Evolutionary conservation across 2,113 vertebrate species (phyloP).

Genomic region (Zingel zingel): DNA sequence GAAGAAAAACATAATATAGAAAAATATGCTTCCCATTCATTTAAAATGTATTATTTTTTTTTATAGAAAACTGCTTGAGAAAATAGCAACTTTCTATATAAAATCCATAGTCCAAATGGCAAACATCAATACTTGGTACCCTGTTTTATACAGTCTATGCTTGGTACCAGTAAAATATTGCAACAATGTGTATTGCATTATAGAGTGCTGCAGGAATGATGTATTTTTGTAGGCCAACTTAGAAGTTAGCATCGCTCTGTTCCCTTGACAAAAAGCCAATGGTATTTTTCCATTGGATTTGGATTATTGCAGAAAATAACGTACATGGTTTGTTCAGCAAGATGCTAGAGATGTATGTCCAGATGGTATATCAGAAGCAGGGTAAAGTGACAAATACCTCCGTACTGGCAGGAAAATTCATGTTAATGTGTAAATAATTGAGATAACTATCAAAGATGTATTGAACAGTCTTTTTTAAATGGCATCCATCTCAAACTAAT

Average conservation of each 20-base stretch:
- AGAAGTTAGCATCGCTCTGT: too few relatives aligned
- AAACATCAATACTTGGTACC: not conserved
- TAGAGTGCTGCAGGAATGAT: too few relatives aligned
- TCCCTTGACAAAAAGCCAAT: too few relatives aligned
- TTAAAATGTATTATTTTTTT: not conserved
- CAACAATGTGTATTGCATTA: not conserved
- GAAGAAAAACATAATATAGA: not conserved
- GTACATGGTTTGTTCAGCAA: too few relatives aligned
- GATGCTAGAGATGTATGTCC: not conserved
- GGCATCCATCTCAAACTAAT: not conserved
- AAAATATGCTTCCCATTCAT: not conserved
- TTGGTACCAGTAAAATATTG: not conserved
- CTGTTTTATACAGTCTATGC: too few relatives aligned
- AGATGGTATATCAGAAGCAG: constrained; percentile 2
- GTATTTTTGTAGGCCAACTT: too few relatives aligned
- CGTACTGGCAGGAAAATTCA: not conserved
- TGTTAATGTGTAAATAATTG: not conserved
- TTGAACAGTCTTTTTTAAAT: not conserved
- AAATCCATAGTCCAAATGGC: not conserved
- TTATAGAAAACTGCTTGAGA: not conserved
- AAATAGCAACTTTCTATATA: too few relatives aligned
- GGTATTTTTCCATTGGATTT: too few relatives aligned
- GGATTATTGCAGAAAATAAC: too few relatives aligned
- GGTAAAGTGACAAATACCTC: not conserved
- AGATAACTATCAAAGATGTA: not conserved